Conservation (phyloP, 2,888 invertebrate genomes). For the Cartodere bifasciata region DNA sequence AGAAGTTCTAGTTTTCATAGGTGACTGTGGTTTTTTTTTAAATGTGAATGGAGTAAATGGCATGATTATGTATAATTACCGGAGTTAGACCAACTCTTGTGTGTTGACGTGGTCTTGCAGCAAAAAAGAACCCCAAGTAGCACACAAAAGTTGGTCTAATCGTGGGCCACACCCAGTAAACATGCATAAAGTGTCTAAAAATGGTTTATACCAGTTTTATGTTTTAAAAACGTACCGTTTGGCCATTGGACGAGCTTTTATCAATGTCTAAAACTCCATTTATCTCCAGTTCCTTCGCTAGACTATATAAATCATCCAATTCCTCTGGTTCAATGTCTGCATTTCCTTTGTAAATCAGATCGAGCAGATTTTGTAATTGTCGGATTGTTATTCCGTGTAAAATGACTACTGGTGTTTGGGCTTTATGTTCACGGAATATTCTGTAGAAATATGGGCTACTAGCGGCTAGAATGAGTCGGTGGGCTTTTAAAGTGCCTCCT, state of each 20-base stretch:
- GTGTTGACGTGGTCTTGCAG: too few species aligned
- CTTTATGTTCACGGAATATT: conserved; percentile 61
- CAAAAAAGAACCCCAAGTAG: too few species aligned
- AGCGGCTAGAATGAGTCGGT: conserved; percentile 60
- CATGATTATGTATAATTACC: too few species aligned
- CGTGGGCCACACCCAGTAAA: too few species aligned
- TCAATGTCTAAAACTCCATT: conserved; percentile 34
- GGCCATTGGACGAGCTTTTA: conserved; percentile 2
- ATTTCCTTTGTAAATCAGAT: conserved; percentile 60
- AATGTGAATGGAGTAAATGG: too few species aligned
- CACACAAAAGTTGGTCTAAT: too few species aligned
- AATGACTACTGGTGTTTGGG: conserved; percentile 60
- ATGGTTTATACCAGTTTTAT: neutral
- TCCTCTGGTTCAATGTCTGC: conserved; percentile 53
- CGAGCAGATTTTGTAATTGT: conserved; percentile 53
- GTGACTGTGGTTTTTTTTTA: too few species aligned
- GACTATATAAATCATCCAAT: conserved; percentile 49
- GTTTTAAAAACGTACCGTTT: too few species aligned
- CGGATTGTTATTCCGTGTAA: conserved; percentile 52
- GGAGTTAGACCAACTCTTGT: too few species aligned
- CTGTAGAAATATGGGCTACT: conserved; percentile 67
- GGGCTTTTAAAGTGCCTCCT: conserved; percentile 57
- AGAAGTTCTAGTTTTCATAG: too few species aligned
- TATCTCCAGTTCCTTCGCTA: conserved; percentile 55
- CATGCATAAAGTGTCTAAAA: too few species aligned